These are phyloP conservation scores for Abrostola tripartita DNA, from an alignment of 2,888 invertebrate genomes.

Conservation along the genomic window DNA sequence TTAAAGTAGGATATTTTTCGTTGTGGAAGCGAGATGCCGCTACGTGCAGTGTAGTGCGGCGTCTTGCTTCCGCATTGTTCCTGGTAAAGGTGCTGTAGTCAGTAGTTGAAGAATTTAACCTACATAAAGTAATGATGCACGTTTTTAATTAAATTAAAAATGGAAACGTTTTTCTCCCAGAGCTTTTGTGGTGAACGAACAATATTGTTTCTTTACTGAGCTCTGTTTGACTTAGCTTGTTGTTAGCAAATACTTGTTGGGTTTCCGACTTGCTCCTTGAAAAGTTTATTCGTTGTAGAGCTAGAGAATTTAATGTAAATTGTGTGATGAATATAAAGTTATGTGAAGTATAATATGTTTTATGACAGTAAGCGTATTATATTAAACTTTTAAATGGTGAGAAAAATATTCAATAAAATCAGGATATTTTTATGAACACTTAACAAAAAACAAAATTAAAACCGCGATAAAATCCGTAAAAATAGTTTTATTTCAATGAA, in stretches of 20 bases:
- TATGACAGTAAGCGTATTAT: background rate
- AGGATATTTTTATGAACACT: too few relatives aligned
- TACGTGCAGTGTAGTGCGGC: too few relatives aligned
- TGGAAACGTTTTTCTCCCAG: constrained; percentile 45
- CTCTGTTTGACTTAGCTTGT: constrained; percentile 38
- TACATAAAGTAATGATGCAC: constrained; percentile 33
- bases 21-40: too few relatives aligned
- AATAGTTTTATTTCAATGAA: too few relatives aligned
- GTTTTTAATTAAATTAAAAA: constrained; percentile 52
- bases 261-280: constrained; percentile 10
- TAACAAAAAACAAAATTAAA: too few relatives aligned
- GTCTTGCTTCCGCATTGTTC: too few relatives aligned
- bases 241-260: constrained; percentile 23
- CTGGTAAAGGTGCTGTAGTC: background rate
- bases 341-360: background rate
- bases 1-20: too few relatives aligned
- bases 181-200: constrained; percentile 46
- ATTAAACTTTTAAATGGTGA: too few relatives aligned
- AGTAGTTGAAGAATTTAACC: constrained; percentile 31
- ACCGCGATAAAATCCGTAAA: too few relatives aligned
- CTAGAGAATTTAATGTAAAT: constrained; percentile 4
- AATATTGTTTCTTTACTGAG: constrained; percentile 50
- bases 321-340: background rate
- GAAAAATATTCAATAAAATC: too few relatives aligned
- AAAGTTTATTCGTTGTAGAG: constrained; percentile 13